phyloP scores from a whole-genome alignment of 2,797 vertebrate genomes.

The Syngnathus acus region DNA sequence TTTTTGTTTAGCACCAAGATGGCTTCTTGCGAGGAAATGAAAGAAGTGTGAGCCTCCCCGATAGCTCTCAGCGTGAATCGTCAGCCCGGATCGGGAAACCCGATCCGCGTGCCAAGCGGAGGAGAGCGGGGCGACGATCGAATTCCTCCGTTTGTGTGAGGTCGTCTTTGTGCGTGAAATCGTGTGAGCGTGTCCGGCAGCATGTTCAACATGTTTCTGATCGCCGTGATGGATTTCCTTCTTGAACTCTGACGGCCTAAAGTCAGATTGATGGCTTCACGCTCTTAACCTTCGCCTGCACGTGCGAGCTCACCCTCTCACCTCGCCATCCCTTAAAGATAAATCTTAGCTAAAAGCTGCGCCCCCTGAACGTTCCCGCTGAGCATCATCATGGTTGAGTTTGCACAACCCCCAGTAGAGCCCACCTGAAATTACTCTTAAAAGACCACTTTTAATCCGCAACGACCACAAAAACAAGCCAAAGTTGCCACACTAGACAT shows the following conservation, averaged over 20 bases:
- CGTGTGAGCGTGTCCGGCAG: not conserved
- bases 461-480: slow-evolving; percentile 1
- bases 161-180: slow-evolving; percentile 1
- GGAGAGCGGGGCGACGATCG: not conserved
- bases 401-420: slow-evolving; percentile 3
- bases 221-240: slow-evolving; percentile 35
- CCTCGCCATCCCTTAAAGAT: slow-evolving; percentile 28
- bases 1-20: slow-evolving; percentile 40
- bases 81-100: slow-evolving; percentile 45
- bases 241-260: slow-evolving; percentile 24
- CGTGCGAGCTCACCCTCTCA: slow-evolving; percentile 30
- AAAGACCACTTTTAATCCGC: not conserved
- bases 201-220: slow-evolving; percentile 36
- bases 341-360: slow-evolving; percentile 4
- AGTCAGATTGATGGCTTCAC: slow-evolving; percentile 25
- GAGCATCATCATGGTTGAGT: not conserved
- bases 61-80: slow-evolving; percentile 41
- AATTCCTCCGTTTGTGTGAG: slow-evolving; percentile 3
- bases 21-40: slow-evolving; percentile 47
- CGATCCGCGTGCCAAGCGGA: slow-evolving; percentile 29
- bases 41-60: slow-evolving; percentile 46
- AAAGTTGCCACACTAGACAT: not conserved
- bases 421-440: not conserved
- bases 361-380: not conserved
- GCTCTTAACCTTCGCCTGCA: slow-evolving; percentile 47